These are phyloP conservation scores for Diacarnus erythraeanus DNA, from an alignment of 37 sponge, comb jelly and placozoan genomes.

Conservation along the genomic window DNA sequence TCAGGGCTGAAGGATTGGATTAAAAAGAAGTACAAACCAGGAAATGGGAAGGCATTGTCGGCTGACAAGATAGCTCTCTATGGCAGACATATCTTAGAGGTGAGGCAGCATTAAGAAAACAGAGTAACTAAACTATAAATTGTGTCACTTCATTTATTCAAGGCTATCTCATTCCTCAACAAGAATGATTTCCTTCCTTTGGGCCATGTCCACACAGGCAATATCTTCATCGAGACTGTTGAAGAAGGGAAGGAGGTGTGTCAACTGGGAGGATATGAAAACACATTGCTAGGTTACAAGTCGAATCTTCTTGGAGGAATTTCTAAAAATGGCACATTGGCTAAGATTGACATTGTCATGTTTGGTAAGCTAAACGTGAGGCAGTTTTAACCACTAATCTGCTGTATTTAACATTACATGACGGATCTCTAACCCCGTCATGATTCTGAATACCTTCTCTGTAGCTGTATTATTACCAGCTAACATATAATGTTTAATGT, in stretches of 20 bases:
- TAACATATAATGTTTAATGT: too few relatives aligned
- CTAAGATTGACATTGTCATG: constrained; percentile 27
- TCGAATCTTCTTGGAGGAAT: constrained; percentile 19
- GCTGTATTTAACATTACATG: too few relatives aligned
- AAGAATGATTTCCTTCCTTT: constrained; percentile 34
- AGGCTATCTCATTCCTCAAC: constrained; percentile 52
- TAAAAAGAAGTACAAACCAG: not conserved
- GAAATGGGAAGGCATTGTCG: not conserved
- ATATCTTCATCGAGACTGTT: constrained; percentile 45
- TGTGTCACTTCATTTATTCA: not conserved
- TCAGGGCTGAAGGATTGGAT: not conserved
- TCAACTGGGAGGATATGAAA: constrained; percentile 48
- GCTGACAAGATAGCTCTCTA: not conserved
- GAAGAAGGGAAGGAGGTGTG: constrained; percentile 14
- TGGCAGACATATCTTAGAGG: not conserved
- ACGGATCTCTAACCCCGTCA: too few relatives aligned
- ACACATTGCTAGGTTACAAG: constrained; percentile 56
- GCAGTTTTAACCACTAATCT: too few relatives aligned
- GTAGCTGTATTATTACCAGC: too few relatives aligned
- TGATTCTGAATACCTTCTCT: too few relatives aligned
- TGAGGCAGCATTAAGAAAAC: not conserved
- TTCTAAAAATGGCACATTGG: not conserved
- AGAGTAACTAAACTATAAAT: not conserved
- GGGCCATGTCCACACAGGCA: constrained; percentile 59
- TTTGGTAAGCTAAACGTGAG: too few relatives aligned